phyloP scores from a whole-genome alignment of 2,888 invertebrate species.

The Monoplex corrugatus region DNA sequence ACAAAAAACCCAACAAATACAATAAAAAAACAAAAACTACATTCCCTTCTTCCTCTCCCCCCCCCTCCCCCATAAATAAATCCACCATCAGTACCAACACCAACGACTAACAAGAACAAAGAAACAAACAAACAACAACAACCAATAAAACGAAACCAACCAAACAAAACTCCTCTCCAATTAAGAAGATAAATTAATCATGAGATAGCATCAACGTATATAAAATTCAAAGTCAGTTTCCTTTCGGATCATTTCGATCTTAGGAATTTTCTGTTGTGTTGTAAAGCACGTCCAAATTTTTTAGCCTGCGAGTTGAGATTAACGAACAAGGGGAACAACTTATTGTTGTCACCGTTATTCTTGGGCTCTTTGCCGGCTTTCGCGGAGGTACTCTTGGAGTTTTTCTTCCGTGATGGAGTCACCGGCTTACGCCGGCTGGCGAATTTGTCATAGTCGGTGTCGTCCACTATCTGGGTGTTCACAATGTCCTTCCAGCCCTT shows the following conservation, averaged over 20 bases:
- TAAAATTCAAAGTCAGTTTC: too few relatives aligned
- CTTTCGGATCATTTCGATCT: slow-evolving; percentile 24
- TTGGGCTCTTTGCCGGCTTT: not conserved
- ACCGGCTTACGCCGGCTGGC: slow-evolving; percentile 34
- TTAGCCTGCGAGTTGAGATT: not conserved
- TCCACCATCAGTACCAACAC: too few relatives aligned
- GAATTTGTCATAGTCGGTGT: slow-evolving; percentile 40
- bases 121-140: too few relatives aligned
- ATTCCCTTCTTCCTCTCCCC: too few relatives aligned
- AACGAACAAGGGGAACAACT: slow-evolving; percentile 28
- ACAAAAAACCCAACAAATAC: too few relatives aligned
- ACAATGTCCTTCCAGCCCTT: slow-evolving; percentile 37
- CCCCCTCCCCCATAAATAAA: too few relatives aligned
- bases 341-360: not conserved
- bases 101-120: too few relatives aligned
- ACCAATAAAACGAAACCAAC: too few relatives aligned
- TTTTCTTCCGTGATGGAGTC: not conserved
- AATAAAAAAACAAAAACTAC: too few relatives aligned
- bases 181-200: too few relatives aligned
- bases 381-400: not conserved
- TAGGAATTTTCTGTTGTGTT: not conserved
- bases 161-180: too few relatives aligned
- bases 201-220: too few relatives aligned
- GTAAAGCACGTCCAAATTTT: slow-evolving; percentile 30
- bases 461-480: slow-evolving; percentile 40